Base-by-base conservation (phyloP, 2,797 vertebrate species). In the Tarsius wallacei region DNA sequence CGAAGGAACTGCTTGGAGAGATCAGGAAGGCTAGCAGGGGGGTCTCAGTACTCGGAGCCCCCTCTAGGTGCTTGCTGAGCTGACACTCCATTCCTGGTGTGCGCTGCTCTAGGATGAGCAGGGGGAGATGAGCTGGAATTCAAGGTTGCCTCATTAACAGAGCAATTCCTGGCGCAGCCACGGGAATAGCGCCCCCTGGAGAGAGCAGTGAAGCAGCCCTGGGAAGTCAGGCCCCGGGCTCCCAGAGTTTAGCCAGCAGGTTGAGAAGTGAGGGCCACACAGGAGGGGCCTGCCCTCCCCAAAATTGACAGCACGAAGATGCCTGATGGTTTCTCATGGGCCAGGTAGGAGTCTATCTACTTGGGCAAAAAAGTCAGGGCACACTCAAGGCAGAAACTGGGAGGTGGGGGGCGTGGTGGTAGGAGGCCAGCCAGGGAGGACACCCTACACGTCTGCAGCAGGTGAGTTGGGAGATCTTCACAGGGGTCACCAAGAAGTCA, bases 381-480 rank as follows among this genome's bases (percentile, higher is more conserved):
- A 11, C 16, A 31, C 16, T 51, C 78, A 57, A 10, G 59, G 26
- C 12, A 74, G 47, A 53, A 57, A 16, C 16, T 63, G 21, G 15
- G 4, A 1, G 10, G 66, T 5, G 1, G 1, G 28, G 21, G 16
- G 21, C 11, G 19, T 21, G 8, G 6, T 21, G 8, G 4, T 31
- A 19, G 19, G 76, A 33, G 42, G 63, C 42, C 53, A 83, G 31
- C 5, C 63, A 71, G 76, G 28, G 28, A 61, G 8, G 15, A 33
- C 15, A 31, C 11, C 24, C 19, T 64, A 10, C 26, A 5, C 1
- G 49, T 49, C 77, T 53, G 71, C 15, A 22, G 26, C 42, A 51
- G 31, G 49, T 33, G 55, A 33, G 6, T 51, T 19, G 26, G 11
- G 24, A 31, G 10, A 28, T 47, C 57, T 68, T 53, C 31, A 26